Percentiles rank a stretch among this genome's conserved stretches.
Conservation (phyloP, 2,797 vertebrate genomes). For the Amphiprion clarkii region DNA sequence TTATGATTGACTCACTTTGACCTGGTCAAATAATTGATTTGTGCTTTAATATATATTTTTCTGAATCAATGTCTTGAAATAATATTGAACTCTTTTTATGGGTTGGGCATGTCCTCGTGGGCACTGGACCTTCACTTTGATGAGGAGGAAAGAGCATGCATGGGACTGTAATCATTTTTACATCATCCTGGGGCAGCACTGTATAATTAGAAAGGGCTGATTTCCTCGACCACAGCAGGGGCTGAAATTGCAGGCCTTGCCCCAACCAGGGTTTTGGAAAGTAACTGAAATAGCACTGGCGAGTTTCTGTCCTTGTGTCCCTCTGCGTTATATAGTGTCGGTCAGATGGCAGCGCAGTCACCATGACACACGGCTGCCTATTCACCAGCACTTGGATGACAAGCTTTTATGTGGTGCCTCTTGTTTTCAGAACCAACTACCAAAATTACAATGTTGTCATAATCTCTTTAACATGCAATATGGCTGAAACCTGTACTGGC, state of each 20-base stretch:
- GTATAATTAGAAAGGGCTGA: conserved; percentile 87
- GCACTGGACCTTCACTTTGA: conserved; percentile 77
- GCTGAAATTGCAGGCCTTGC: conserved; percentile 84
- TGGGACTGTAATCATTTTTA: conserved; percentile 86
- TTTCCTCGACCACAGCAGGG: conserved; percentile 83
- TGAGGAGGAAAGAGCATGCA: conserved; percentile 73
- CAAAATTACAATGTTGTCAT: conserved; percentile 79
- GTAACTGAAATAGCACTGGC: conserved; percentile 80
- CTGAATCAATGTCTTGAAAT: conserved; percentile 75
- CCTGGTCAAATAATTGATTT: conserved; percentile 64
- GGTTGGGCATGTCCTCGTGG: conserved; percentile 72
- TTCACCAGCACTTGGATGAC: conserved; percentile 65
- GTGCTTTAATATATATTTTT: conserved; percentile 60
- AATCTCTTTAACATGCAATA: conserved; percentile 77
- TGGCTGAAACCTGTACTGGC: conserved; percentile 58
- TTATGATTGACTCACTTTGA: conserved; percentile 44
- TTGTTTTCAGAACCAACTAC: conserved; percentile 77
- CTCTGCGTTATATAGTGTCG: conserved; percentile 72
- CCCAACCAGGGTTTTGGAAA: conserved; percentile 74
- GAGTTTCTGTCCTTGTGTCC: conserved; percentile 75
- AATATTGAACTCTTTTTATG: conserved; percentile 73
- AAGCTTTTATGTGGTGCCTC: conserved; percentile 82
- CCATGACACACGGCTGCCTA: conserved; percentile 66
- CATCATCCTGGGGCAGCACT: conserved; percentile 76
- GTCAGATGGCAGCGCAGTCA: conserved; percentile 76